Conservation (phyloP, 2,797 vertebrate genomes). For the Clamator glandarius region DNA sequence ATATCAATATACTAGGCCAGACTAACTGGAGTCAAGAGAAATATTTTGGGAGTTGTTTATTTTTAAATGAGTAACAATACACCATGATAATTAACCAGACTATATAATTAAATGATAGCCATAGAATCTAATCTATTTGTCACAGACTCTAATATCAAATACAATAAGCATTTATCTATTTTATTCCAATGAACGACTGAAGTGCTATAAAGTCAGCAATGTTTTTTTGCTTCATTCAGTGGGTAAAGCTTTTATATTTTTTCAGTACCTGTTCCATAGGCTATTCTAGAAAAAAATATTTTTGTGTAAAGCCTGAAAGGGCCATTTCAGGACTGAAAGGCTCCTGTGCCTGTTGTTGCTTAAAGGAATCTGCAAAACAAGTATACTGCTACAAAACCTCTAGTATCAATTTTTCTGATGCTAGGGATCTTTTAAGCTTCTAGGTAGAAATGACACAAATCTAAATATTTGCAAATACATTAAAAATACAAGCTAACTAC, state of each 20-base stretch:
- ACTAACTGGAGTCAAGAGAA: conserved; percentile 96
- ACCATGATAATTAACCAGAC: conserved; percentile 86
- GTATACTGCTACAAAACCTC: neutral
- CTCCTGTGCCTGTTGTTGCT: neutral
- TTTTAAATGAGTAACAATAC: conserved; percentile 88
- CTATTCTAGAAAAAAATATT: neutral
- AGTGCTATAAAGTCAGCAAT: neutral
- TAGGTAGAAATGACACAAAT: neutral
- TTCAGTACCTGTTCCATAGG: neutral
- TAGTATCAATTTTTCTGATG: neutral
- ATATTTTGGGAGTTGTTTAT: conserved; percentile 95
- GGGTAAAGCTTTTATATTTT: neutral
- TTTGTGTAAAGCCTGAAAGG: neutral
- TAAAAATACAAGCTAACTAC: neutral
- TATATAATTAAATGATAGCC: conserved; percentile 71
- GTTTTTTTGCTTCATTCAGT: neutral
- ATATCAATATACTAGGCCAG: conserved; percentile 88
- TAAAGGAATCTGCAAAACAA: neutral
- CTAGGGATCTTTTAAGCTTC: neutral
- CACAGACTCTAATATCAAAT: neutral
- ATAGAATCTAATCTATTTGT: conserved; percentile 29
- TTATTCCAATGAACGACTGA: conserved; percentile 4
- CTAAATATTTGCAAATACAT: neutral
- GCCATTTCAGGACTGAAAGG: neutral
- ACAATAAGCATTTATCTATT: neutral